Evolutionary conservation across 2,797 vertebrate species (phyloP), one percentile per base, ranked within the genome.

Genomic region (Mormyrops boulengeri): DNA sequence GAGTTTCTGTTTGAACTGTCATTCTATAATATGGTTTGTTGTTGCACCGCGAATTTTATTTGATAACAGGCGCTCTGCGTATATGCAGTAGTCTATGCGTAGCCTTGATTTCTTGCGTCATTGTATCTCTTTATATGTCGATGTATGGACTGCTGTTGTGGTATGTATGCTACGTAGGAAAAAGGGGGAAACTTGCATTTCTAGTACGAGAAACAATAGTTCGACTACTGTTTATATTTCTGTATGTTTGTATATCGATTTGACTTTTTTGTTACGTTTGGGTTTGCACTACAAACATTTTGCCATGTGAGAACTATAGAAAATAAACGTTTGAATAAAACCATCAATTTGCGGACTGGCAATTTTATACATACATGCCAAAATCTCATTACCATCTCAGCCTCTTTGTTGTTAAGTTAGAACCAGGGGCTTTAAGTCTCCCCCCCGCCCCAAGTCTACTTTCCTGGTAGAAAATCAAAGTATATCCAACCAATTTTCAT

Each of bases 241-340:
- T 88, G 89, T 52, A 66, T 82, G 87, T 90, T 90, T 88, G 87
- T 90, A 84, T 88, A 87, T 88, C 66, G 73, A 84, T 90, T 55
- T 12, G 38, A 53, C 53, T 87, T 82, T 57, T 73, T 88, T 88
- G 86, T 88, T 44, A 90, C 14, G n/a, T 82, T 88, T 12, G 22
- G 52, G 85, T 88, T n/a, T 60, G 69, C 69, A 62, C 80, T 62
- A 38, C 38, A 88, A 53, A 90, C 26, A 84, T 60, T 55, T 60
- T 53, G 87, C 86, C 34, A 60, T 66, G 55, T 82, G 7, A 88
- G n/a, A 84, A 89, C 50, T 89, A 50, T 34, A 86, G 17, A 88
- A 89, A 93, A 93, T 94, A 92, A 93, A 94, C 89, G 90, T 93
- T 92, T 91, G 87, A 88, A 92, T 85, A 92, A 91, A 89, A 87